A percentile compares a stretch with the other conserved stretches of the same genome.
phyloP scores from a whole-genome alignment of 2,113 vertebrate species.

The Caloenas nicobarica region DNA sequence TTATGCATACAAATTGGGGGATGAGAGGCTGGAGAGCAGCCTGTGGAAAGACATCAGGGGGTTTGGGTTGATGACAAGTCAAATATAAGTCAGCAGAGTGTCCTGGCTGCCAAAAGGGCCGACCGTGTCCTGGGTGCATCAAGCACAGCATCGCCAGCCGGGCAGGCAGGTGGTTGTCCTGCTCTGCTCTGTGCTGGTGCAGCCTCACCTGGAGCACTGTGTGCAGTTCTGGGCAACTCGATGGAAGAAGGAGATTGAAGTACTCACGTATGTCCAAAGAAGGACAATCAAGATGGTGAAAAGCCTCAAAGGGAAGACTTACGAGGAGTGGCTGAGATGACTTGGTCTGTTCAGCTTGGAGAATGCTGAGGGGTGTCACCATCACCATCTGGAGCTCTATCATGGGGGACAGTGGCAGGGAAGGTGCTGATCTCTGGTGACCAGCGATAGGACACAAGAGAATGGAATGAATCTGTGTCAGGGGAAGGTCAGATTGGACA shows the following conservation, averaged over 20 bases:
- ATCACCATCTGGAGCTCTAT: not conserved
- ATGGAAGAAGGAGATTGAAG: too few relatives aligned
- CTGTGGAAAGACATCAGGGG: not conserved
- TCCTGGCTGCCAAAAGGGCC: not conserved
- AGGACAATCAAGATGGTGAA: not conserved
- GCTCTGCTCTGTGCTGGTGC: too few relatives aligned
- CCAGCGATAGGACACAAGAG: not conserved
- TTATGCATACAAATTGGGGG: rapidly evolving
- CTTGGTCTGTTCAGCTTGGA: not conserved
- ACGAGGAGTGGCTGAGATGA: not conserved
- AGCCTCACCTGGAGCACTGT: not conserved
- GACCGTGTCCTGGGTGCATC: rapidly evolving
- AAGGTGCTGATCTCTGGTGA: too few relatives aligned
- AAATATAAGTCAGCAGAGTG: too few relatives aligned
- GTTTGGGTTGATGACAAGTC: not conserved
- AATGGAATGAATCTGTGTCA: not conserved
- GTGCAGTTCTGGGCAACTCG: not conserved
- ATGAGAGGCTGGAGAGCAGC: not conserved
- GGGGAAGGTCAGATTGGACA: not conserved
- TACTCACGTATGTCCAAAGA: not conserved
- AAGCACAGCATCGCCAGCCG: too few relatives aligned
- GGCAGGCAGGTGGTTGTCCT: too few relatives aligned
- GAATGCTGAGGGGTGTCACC: too few relatives aligned
- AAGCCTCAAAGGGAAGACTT: not conserved
- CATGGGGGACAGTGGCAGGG: too few relatives aligned